Percentiles rank a stretch among this genome's conserved stretches.
Evolutionary conservation across 2,113 vertebrate species (phyloP).

Genomic region (Marmota monax): DNA sequence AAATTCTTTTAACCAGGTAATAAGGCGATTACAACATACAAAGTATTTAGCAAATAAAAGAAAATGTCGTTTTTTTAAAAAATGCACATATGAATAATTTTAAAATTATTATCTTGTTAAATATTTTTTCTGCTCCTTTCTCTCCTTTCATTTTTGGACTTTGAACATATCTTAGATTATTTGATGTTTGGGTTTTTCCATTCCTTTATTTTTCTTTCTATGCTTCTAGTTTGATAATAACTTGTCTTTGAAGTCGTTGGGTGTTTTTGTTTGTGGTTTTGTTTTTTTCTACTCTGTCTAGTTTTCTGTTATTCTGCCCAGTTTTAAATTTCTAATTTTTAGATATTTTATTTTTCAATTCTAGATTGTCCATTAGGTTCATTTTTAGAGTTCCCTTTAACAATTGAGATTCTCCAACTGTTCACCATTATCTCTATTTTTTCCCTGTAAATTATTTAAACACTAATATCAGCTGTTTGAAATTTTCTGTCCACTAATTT

Average conservation of each 20-base stretch:
- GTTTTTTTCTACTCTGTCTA: neutral
- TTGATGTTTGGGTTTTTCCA: neutral
- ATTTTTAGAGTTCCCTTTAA: neutral
- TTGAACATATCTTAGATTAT: neutral
- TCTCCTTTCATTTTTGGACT: neutral
- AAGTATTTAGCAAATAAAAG: too few species aligned
- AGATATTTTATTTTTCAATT: neutral
- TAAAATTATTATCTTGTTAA: neutral
- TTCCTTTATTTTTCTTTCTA: neutral
- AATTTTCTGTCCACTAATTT: neutral
- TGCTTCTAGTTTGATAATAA: neutral
- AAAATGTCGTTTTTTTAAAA: too few species aligned
- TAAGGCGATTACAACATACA: too few species aligned
- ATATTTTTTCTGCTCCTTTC: neutral
- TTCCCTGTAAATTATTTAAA: neutral
- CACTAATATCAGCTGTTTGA: neutral
- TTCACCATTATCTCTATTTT: neutral
- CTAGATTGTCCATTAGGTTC: neutral
- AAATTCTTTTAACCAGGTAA: too few species aligned
- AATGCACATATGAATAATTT: neutral
- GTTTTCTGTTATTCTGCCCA: neutral
- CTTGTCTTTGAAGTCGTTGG: neutral
- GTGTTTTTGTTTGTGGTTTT: too few species aligned
- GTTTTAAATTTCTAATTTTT: neutral
- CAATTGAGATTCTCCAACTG: neutral